These are phyloP conservation scores for Musca vetustissima DNA, from an alignment of 1,140 invertebrate species.

Conservation along the genomic window DNA sequence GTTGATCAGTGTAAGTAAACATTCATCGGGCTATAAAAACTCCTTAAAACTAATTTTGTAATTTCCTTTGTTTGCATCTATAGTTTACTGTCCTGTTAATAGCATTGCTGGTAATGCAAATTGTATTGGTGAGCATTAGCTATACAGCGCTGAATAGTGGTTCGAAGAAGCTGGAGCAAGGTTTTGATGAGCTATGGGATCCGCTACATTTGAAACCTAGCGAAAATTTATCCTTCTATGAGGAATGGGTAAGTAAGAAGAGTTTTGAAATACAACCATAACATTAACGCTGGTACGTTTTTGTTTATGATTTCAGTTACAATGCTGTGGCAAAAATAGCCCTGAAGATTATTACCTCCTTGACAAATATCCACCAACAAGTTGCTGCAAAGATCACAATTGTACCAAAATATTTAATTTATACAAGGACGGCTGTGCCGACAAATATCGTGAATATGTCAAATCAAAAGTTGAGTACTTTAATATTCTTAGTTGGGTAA, in stretches of 20 bases:
- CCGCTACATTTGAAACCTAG: slow-evolving; percentile 4
- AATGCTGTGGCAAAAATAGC: slow-evolving; percentile 47
- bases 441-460: slow-evolving; percentile 41
- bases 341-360: slow-evolving; percentile 45
- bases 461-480: slow-evolving; percentile 40
- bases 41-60: neutral
- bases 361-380: slow-evolving; percentile 36
- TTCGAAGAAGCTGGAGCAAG: slow-evolving; percentile 36
- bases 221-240: slow-evolving; percentile 35
- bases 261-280: neutral
- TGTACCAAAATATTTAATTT: slow-evolving; percentile 40
- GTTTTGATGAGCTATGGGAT: slow-evolving; percentile 50
- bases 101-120: slow-evolving; percentile 42
- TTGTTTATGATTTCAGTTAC: slow-evolving; percentile 32
- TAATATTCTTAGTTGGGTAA: slow-evolving; percentile 42
- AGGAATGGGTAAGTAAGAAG: slow-evolving; percentile 43
- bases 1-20: slow-evolving; percentile 39
- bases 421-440: slow-evolving; percentile 41
- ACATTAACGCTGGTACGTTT: neutral
- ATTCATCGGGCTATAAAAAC: neutral
- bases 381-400: slow-evolving; percentile 43
- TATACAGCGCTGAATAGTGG: slow-evolving; percentile 38
- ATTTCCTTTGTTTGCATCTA: neutral
- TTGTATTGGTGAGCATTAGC: slow-evolving; percentile 46
- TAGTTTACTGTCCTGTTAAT: slow-evolving; percentile 47